Conservation (phyloP, 92 coral and sea anemone species). For the Phenganax marumi region DNA sequence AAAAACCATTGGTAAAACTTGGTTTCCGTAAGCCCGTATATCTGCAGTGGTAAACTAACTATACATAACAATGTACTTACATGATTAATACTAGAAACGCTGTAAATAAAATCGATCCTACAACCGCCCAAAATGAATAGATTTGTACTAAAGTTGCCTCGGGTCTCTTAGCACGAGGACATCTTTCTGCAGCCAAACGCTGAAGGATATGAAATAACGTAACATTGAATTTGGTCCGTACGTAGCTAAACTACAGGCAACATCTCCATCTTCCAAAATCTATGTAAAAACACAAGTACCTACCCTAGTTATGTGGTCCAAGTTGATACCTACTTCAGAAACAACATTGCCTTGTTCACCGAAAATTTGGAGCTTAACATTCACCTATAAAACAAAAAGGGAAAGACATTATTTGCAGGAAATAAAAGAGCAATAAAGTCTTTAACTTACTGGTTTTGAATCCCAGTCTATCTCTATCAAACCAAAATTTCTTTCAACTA, state of each 20-base stretch:
- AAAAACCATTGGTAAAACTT: neutral
- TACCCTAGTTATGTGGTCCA: slow-evolving; percentile 34
- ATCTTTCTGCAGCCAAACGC: neutral
- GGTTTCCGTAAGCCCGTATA: too few species aligned
- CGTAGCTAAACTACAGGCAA: too few species aligned
- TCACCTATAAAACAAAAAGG: neutral
- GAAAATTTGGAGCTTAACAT: slow-evolving; percentile 26
- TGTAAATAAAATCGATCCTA: neutral
- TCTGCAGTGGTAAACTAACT: neutral
- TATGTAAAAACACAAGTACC: neutral
- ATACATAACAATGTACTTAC: neutral
- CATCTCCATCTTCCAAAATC: too few species aligned
- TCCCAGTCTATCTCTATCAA: slow-evolving; percentile 66
- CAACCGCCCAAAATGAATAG: neutral
- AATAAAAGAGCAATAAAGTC: neutral
- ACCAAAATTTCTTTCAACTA: slow-evolving; percentile 77
- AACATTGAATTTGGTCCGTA: too few species aligned
- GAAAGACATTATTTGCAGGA: neutral
- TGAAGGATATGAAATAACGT: neutral
- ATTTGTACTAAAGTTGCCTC: neutral
- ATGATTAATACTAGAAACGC: neutral
- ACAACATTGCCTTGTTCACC: slow-evolving; percentile 1
- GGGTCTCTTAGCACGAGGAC: neutral
- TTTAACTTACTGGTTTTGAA: slow-evolving; percentile 61
- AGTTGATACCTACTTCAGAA: slow-evolving; percentile 20